Evolutionary conservation across 2,888 invertebrate species (phyloP).

Genomic region (Dinocampus coccinellae): DNA sequence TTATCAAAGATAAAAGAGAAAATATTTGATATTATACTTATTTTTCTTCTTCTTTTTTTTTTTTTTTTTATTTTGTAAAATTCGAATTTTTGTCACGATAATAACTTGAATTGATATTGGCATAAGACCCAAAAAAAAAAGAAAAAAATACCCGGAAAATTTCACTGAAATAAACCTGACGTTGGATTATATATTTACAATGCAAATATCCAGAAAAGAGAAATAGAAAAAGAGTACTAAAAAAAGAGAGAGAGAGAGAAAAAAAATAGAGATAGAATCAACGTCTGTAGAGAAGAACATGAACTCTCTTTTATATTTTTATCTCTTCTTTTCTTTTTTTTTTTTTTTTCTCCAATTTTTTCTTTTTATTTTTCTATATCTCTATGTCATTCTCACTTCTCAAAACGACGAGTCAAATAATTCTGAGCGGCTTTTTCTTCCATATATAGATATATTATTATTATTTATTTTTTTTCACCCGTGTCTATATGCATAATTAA

Average conservation of each 20-base stretch:
- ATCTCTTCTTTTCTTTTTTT: neutral
- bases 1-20: neutral
- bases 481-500: neutral
- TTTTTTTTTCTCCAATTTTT: neutral
- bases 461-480: no score
- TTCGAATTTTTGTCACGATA: neutral
- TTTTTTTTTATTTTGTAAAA: no score
- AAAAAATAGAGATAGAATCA: no score
- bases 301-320: slow-evolving; percentile 12
- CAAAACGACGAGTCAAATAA: slow-evolving; percentile 24
- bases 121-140: slow-evolving; percentile 9
- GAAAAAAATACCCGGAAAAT: slow-evolving; percentile 25
- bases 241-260: no score
- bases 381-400: neutral
- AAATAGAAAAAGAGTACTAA: no score
- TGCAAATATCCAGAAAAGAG: slow-evolving; percentile 24
- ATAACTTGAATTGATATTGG: neutral
- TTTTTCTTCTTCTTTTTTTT: no score
- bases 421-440: slow-evolving; percentile 7
- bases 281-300: neutral
- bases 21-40: neutral
- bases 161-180: slow-evolving; percentile 22
- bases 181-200: slow-evolving; percentile 25
- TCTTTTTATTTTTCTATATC: neutral
- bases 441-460: no score